A percentile compares a stretch with the other conserved stretches of the same genome.
These are phyloP conservation scores for Leucoraja erinaceus DNA, from an alignment of 2,113 vertebrate genomes.

Conservation along the genomic window DNA sequence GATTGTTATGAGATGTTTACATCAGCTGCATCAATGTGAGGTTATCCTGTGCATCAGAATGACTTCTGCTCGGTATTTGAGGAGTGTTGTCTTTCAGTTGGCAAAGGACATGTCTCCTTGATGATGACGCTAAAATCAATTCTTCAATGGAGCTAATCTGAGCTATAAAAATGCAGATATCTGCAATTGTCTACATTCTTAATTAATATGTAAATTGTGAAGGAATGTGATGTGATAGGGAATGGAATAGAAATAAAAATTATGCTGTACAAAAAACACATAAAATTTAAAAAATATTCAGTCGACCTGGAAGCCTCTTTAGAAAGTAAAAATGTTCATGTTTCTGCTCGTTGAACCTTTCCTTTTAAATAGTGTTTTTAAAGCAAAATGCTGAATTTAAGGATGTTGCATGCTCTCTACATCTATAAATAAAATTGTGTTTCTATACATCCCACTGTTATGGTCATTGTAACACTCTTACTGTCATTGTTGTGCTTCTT, in stretches of 20 bases:
- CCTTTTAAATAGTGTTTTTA: no score
- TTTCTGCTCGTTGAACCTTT: no score
- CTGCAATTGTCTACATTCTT: background rate
- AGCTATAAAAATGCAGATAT: background rate
- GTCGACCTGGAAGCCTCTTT: no score
- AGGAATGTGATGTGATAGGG: background rate
- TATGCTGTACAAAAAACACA: no score
- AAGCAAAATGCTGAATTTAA: no score
- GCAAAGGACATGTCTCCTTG: conserved; percentile 16
- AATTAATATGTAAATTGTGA: background rate
- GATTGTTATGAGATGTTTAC: conserved; percentile 1
- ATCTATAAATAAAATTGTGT: background rate
- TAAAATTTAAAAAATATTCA: no score
- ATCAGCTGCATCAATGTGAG: conserved; percentile 23
- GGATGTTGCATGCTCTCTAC: background rate
- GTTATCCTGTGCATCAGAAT: conserved; percentile 35
- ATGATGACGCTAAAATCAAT: conserved; percentile 20
- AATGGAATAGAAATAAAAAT: no score
- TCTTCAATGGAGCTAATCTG: background rate
- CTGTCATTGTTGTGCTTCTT: conserved; percentile 50
- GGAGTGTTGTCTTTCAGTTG: conserved; percentile 7
- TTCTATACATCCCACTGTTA: no score
- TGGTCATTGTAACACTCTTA: conserved; percentile 23
- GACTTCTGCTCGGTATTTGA: conserved; percentile 36
- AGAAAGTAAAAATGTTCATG: no score